phyloP scores from a whole-genome alignment of 2,113 vertebrate species.

The Caloenas nicobarica region DNA sequence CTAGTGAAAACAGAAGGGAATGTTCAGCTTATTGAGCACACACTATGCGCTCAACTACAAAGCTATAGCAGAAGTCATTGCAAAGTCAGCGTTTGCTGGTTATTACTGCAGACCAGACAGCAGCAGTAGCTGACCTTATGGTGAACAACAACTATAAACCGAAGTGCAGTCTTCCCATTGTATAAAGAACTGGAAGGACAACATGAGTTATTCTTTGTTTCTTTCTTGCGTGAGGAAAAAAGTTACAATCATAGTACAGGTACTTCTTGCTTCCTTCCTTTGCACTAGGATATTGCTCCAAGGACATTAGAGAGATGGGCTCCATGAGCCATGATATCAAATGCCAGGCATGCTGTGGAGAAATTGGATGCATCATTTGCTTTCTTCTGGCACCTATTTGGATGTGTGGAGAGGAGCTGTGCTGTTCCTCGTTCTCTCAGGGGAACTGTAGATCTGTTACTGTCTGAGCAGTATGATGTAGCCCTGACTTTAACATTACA shows the following conservation, averaged over 20 bases:
- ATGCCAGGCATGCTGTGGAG: conserved; percentile 10
- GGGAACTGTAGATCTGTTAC: background rate
- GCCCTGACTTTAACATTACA: background rate
- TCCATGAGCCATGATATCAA: conserved; percentile 17
- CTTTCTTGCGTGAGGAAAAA: background rate
- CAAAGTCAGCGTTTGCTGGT: background rate
- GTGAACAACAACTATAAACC: background rate
- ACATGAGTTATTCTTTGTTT: background rate
- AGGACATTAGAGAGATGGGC: conserved; percentile 12
- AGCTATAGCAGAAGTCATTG: conserved; percentile 17
- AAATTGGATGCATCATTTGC: conserved; percentile 43
- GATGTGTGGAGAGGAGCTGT: background rate
- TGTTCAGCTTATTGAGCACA: conserved; percentile 45
- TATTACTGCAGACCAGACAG: background rate
- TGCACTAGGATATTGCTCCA: background rate
- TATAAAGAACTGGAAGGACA: background rate
- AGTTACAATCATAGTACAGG: background rate
- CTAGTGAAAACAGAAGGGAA: conserved; percentile 38
- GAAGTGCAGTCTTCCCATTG: background rate
- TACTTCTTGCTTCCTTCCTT: background rate
- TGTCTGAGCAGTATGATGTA: background rate
- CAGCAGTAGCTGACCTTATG: background rate
- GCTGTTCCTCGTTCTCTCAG: background rate
- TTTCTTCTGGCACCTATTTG: conserved; percentile 37
- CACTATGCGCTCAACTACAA: background rate